Percentiles rank a stretch among this genome's conserved stretches.
Evolutionary conservation across 2,888 invertebrate genomes (phyloP).

Genomic region (Lampropteryx suffumata): DNA sequence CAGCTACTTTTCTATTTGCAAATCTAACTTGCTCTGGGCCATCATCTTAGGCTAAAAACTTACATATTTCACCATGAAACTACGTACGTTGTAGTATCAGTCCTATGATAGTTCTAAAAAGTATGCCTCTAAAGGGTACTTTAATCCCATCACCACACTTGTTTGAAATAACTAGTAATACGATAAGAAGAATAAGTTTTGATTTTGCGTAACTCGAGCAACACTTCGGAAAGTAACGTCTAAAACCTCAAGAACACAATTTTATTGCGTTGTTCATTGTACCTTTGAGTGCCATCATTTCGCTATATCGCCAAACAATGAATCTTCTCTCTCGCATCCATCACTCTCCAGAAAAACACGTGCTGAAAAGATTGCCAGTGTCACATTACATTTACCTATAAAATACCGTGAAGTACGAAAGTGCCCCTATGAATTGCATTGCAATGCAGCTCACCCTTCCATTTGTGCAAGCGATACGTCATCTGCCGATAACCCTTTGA

Average conservation of each 20-base stretch:
- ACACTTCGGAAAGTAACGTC: no score
- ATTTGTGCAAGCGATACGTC: slow-evolving; percentile 77
- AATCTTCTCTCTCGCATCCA: slow-evolving; percentile 27
- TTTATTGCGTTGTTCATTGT: background rate
- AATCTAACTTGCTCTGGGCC: background rate
- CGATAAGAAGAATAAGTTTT: no score
- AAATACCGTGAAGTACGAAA: slow-evolving; percentile 57
- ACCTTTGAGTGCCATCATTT: slow-evolving; percentile 2
- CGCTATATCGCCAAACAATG: slow-evolving; percentile 6
- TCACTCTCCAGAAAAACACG: slow-evolving; percentile 59
- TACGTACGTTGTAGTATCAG: no score
- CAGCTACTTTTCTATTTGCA: background rate
- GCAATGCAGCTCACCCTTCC: slow-evolving; percentile 73
- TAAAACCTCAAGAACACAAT: no score
- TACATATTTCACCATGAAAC: no score
- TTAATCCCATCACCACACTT: no score
- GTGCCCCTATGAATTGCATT: slow-evolving; percentile 79
- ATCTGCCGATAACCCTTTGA: slow-evolving; percentile 73
- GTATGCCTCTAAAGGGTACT: no score
- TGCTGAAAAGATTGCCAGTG: slow-evolving; percentile 66
- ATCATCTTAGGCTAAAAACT: slow-evolving; percentile 3
- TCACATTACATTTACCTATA: slow-evolving; percentile 54
- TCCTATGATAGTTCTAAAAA: no score
- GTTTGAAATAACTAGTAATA: no score
- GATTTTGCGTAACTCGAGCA: no score